Conservation (phyloP, 2,797 vertebrate species). For the Sciaenops ocellatus region DNA sequence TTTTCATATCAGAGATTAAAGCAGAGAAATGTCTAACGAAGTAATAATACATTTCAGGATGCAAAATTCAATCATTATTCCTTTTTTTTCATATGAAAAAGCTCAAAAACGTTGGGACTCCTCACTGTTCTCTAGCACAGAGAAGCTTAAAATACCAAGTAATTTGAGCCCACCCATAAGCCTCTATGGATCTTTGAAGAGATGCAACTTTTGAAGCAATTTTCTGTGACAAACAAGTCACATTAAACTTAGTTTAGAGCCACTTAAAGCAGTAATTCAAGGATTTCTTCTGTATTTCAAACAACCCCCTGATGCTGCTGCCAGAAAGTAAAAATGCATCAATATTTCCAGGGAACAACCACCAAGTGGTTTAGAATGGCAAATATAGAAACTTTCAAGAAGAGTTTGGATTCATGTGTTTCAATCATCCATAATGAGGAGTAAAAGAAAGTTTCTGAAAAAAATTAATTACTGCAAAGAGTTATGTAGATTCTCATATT, state of each 20-base stretch:
- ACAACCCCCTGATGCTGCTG: constrained; percentile 22
- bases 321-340: constrained; percentile 16
- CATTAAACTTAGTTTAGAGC: constrained; percentile 32
- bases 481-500: neutral
- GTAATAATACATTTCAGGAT: neutral
- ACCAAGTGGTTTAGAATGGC: constrained; percentile 13
- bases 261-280: constrained; percentile 20
- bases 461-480: neutral
- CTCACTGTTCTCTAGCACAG: neutral
- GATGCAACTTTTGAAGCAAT: constrained; percentile 24
- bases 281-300: constrained; percentile 38
- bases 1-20: constrained; percentile 6
- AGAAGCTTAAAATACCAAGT: constrained; percentile 1
- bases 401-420: neutral
- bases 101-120: neutral
- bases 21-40: neutral
- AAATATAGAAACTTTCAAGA: neutral
- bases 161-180: constrained; percentile 10
- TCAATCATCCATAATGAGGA: neutral
- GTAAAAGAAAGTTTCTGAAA: neutral
- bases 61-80: neutral
- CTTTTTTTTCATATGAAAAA: neutral
- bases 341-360: constrained; percentile 10
- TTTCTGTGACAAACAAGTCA: constrained; percentile 34
- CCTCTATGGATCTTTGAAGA: constrained; percentile 22